These are phyloP conservation scores for Aptenodytes patagonicus DNA, from an alignment of 2,113 vertebrate genomes.

Conservation along the genomic window DNA sequence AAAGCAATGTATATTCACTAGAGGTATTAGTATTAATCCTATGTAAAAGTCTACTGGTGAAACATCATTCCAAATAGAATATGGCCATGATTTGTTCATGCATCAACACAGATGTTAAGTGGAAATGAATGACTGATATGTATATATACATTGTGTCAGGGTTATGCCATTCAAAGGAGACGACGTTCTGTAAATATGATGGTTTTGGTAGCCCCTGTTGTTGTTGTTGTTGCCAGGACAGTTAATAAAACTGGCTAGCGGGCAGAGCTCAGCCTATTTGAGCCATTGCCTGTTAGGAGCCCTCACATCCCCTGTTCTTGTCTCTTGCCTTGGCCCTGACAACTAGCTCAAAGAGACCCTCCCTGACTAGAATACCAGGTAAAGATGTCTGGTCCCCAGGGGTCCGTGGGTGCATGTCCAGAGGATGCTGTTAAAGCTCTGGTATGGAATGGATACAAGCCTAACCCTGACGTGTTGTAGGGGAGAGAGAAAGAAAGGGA, in stretches of 20 bases:
- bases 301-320: background rate
- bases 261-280: background rate
- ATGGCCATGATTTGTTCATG: background rate
- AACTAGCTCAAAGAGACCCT: too few species aligned
- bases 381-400: background rate
- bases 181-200: background rate
- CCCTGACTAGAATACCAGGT: too few species aligned
- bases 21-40: background rate
- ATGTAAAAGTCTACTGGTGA: background rate
- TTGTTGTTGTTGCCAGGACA: background rate
- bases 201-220: background rate
- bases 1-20: background rate
- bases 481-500: background rate
- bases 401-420: rapidly evolving
- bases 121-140: background rate
- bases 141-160: background rate
- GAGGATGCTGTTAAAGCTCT: background rate
- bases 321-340: background rate
- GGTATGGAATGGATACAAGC: background rate
- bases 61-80: background rate
- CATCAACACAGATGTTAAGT: background rate
- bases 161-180: background rate
- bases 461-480: background rate
- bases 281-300: background rate
- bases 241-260: background rate